Conservation (phyloP, 2,888 invertebrate species). For the Conistra vaccinii region DNA sequence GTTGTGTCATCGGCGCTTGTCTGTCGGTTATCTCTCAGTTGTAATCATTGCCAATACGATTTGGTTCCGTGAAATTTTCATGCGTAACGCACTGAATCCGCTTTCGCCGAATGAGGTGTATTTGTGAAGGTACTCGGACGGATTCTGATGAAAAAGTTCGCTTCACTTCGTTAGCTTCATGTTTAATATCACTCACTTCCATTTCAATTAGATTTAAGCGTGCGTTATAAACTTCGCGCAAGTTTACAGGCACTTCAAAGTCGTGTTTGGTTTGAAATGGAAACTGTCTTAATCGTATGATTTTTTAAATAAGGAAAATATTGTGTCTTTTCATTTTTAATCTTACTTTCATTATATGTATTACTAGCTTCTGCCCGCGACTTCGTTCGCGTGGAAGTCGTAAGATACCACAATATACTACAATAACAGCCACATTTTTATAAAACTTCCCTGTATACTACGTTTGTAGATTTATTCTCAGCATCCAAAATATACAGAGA, state of each 20-base stretch:
- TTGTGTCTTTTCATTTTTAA: neutral
- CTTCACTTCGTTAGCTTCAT: neutral
- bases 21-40: conserved; percentile 62
- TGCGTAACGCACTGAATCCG: conserved; percentile 63
- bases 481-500: no score
- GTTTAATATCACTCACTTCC: conserved; percentile 24
- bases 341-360: neutral
- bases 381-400: no score
- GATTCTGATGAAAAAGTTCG: conserved; percentile 38
- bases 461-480: no score
- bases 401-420: no score
- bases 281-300: neutral
- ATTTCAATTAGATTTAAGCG: conserved; percentile 18
- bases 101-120: conserved; percentile 53
- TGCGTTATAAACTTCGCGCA: neutral
- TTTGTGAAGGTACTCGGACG: conserved; percentile 17
- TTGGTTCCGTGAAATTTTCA: conserved; percentile 64
- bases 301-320: neutral
- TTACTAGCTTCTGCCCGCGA: no score
- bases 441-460: no score
- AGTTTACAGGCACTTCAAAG: conserved; percentile 8
- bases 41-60: conserved; percentile 63
- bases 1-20: conserved; percentile 80
- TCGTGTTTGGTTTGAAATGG: neutral
- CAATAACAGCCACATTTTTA: no score